Percentiles rank a stretch among this genome's conserved stretches.
Evolutionary conservation across 1,140 invertebrate species (phyloP).

Genomic region (Trichonephila clavata): DNA sequence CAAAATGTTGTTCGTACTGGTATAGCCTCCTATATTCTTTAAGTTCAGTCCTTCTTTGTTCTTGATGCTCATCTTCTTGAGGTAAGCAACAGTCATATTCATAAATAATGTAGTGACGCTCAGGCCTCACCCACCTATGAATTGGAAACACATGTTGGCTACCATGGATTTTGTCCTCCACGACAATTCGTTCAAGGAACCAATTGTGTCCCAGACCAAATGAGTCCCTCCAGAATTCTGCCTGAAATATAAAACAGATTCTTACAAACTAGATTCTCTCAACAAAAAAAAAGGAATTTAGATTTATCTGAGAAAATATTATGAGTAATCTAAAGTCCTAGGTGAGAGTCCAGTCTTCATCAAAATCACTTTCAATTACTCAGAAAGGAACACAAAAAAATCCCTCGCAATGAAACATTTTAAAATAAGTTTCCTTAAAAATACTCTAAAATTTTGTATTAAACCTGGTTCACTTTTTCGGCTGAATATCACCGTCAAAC

Average conservation of each 20-base stretch:
- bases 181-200: conserved; percentile 81
- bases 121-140: conserved; percentile 81
- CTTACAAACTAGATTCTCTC: conserved; percentile 46
- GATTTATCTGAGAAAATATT: too few species aligned
- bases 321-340: too few species aligned
- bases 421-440: too few species aligned
- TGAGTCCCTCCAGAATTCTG: conserved; percentile 82
- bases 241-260: conserved; percentile 77
- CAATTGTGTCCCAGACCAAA: conserved; percentile 81
- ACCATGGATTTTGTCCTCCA: conserved; percentile 80
- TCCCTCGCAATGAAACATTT: too few species aligned
- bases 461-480: too few species aligned
- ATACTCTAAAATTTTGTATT: too few species aligned
- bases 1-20: conserved; percentile 79
- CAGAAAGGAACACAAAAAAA: too few species aligned
- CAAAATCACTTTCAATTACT: too few species aligned
- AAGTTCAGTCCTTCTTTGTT: conserved; percentile 81
- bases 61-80: conserved; percentile 80
- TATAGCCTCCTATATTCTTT: conserved; percentile 80
- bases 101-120: conserved; percentile 81
- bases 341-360: too few species aligned
- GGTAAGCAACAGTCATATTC: conserved; percentile 82
- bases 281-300: too few species aligned
- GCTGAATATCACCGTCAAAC: too few species aligned
- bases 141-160: conserved; percentile 77